Conservation (phyloP, 2,113 vertebrate genomes). For the Cheirogaleus medius region DNA sequence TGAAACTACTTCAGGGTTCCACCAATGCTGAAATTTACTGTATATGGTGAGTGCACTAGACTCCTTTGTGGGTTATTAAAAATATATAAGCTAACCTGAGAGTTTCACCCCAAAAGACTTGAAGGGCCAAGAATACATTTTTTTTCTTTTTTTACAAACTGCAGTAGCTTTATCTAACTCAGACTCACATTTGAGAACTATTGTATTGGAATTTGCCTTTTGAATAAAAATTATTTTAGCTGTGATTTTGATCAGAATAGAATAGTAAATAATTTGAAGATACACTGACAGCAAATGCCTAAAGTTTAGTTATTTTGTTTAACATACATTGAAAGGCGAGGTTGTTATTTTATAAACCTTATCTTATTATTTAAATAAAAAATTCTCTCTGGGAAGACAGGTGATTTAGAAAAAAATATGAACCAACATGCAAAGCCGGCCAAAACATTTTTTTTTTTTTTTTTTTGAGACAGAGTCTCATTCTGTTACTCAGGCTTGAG, state of each 20-base stretch:
- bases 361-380: background rate
- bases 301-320: background rate
- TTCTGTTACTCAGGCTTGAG: too few species aligned
- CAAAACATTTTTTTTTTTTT: background rate
- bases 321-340: background rate
- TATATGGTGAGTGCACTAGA: background rate
- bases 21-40: background rate
- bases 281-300: background rate
- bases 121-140: background rate
- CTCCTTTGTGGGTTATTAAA: conserved; percentile 25
- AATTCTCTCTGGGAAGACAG: background rate
- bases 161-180: background rate
- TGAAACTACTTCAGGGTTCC: background rate
- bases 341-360: background rate
- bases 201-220: background rate
- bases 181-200: background rate
- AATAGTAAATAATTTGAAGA: background rate
- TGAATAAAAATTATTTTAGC: background rate
- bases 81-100: background rate
- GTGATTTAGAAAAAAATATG: background rate
- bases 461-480: too few species aligned
- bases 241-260: background rate
- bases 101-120: background rate
- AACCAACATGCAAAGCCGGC: background rate
- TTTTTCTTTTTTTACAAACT: background rate